Evolutionary conservation across 2,797 vertebrate genomes (phyloP), one percentile per base, ranked within the genome.

Genomic region (Gymnopithys bicolor): DNA sequence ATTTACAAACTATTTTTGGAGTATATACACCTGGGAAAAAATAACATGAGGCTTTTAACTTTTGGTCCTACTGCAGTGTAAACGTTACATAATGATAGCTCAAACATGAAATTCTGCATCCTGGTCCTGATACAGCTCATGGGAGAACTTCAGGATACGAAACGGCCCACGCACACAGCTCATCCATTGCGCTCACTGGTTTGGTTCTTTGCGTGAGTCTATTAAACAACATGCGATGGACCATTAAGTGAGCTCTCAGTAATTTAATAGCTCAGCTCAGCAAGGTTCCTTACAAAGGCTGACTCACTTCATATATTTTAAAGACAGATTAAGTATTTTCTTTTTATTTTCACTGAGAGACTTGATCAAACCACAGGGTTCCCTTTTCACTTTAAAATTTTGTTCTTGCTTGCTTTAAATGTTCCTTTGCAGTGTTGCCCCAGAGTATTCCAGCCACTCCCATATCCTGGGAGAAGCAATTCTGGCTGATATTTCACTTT

Each of bases 201-300:
- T 32, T 77, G 27, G 9, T 45, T 92, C 66, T 76, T 59, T 30
- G 51, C 33, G 19, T 18, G 32, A 69, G 35, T 75, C 70, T 46
- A 35, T 67, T 48, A 79, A 90, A 83, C 51, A 41, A 63, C 51
- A 52, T 32, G 73, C 37, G 58, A 89, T 33, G 74, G 79, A 43
- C 59, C 88, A 89, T 76, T 94, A 84, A 89, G 66, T 64, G 87
- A 95, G 46, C 6, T 33, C 84, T 87, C 33, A 71, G 74, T 33
- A 52, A 76, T 80, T 89, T 74, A 93, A 94, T 8, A 7, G 67
- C 53, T 92, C 68, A 93, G 56, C 62, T 85, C 80, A 93, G 84
- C 74, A 90, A 91, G 63, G 35, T 55, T 85, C 73, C 80, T 86
- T 45, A 60, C 33, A 87, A 46, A 58, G 51, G 15, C 22, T 64